Evolutionary conservation across 2,113 vertebrate species (phyloP).

Genomic region (Centropristis striata): DNA sequence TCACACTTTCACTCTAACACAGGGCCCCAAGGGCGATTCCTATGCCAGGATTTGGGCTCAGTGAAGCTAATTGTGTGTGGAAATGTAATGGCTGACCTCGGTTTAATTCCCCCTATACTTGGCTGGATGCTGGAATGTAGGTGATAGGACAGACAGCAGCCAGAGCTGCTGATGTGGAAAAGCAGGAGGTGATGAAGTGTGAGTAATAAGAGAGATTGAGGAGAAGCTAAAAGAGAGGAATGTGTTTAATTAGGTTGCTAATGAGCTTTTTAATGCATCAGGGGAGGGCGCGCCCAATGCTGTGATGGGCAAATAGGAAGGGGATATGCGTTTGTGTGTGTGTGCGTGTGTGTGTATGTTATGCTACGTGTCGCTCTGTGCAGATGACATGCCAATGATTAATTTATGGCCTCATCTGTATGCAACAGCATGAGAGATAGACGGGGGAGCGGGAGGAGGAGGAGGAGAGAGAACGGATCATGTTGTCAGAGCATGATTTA

Average conservation of each 20-base stretch:
- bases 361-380: slow-evolving; percentile 63
- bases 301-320: slow-evolving; percentile 45
- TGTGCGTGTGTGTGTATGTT: slow-evolving; percentile 57
- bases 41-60: slow-evolving; percentile 73
- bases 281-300: slow-evolving; percentile 73
- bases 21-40: slow-evolving; percentile 63
- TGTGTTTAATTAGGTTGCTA: slow-evolving; percentile 89
- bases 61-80: slow-evolving; percentile 81
- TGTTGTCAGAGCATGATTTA: slow-evolving; percentile 80
- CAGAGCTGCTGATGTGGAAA: slow-evolving; percentile 81
- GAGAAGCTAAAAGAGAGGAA: slow-evolving; percentile 87
- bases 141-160: slow-evolving; percentile 78
- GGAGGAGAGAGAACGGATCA: slow-evolving; percentile 54
- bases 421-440: slow-evolving; percentile 69
- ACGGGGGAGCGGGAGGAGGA: slow-evolving; percentile 40
- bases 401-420: slow-evolving; percentile 83
- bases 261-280: slow-evolving; percentile 88
- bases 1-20: slow-evolving; percentile 61
- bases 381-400: slow-evolving; percentile 82
- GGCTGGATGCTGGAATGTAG: slow-evolving; percentile 77
- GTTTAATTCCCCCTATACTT: slow-evolving; percentile 82
- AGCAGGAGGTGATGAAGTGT: slow-evolving; percentile 83
- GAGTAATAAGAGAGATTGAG: slow-evolving; percentile 86
- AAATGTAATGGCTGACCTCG: slow-evolving; percentile 84
- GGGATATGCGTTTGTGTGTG: slow-evolving; percentile 26